phyloP scores from a whole-genome alignment of 1,140 invertebrate species.

The Polypedilum pembai region DNA sequence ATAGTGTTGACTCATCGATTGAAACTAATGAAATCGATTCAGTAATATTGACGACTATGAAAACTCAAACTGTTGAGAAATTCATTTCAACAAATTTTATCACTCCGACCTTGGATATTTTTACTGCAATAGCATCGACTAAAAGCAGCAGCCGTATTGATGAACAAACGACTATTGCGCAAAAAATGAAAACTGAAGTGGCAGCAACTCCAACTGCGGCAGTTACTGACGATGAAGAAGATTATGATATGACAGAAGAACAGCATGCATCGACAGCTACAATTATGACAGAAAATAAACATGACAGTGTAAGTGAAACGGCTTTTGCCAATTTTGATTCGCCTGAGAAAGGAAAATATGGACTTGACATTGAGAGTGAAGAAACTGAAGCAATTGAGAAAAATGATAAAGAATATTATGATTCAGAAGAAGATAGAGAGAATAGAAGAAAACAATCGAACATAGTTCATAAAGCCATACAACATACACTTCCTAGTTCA shows the following conservation, averaged over 20 bases:
- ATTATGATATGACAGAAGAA: not conserved
- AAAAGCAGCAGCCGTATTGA: too few relatives aligned
- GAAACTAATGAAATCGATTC: slow-evolving; percentile 24
- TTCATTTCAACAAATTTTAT: not conserved
- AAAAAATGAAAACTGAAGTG: not conserved
- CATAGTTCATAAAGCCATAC: slow-evolving; percentile 25
- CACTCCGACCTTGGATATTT: slow-evolving; percentile 3
- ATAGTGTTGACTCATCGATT: not conserved
- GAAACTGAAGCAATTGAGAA: not conserved
- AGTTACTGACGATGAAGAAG: not conserved
- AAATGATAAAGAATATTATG: slow-evolving; percentile 26
- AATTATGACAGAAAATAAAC: not conserved
- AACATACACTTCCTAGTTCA: slow-evolving; percentile 15
- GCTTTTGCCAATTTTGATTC: not conserved
- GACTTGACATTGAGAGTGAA: not conserved
- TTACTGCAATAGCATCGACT: not conserved
- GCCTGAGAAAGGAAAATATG: not conserved
- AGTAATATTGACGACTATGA: not conserved
- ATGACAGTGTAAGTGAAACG: not conserved
- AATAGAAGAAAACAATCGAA: not conserved
- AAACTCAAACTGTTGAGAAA: not conserved
- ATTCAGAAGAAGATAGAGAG: not conserved
- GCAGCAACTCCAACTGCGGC: not conserved
- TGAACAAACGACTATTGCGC: too few relatives aligned
- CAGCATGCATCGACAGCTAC: not conserved